A percentile compares a stretch with the other conserved stretches of the same genome.
These are phyloP conservation scores for Yoshiicerus persimilis DNA, from an alignment of 1,140 invertebrate species.

Conservation along the genomic window DNA sequence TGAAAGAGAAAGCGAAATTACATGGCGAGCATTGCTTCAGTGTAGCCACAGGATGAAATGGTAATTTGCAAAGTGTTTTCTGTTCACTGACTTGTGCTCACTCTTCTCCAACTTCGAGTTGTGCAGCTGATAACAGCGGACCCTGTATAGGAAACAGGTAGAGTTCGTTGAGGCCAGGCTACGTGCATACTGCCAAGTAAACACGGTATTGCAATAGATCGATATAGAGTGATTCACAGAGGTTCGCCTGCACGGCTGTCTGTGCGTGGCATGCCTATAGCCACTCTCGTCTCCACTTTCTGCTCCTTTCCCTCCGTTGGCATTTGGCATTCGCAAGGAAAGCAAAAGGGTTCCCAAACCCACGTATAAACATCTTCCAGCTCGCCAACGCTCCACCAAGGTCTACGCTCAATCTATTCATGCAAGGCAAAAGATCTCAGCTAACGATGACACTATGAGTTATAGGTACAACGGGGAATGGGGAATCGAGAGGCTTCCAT, in stretches of 20 bases:
- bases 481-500: too few relatives aligned
- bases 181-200: not conserved
- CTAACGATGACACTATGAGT: too few relatives aligned
- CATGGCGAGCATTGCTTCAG: not conserved
- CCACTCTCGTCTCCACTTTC: not conserved
- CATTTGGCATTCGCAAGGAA: not conserved
- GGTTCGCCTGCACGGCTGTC: not conserved
- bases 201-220: not conserved
- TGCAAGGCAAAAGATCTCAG: not conserved
- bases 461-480: too few relatives aligned
- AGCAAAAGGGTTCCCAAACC: not conserved
- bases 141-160: not conserved
- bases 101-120: not conserved
- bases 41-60: not conserved
- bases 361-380: not conserved
- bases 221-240: constrained; percentile 7
- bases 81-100: too few relatives aligned
- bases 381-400: not conserved
- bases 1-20: not conserved
- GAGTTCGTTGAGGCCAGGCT: not conserved
- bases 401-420: not conserved
- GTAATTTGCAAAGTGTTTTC: too few relatives aligned
- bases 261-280: not conserved
- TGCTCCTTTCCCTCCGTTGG: not conserved
- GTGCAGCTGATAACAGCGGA: not conserved